Evolutionary conservation across 1,140 invertebrate genomes (phyloP), one percentile per base, ranked within the genome.

Genomic region (Drosophila serrata): DNA sequence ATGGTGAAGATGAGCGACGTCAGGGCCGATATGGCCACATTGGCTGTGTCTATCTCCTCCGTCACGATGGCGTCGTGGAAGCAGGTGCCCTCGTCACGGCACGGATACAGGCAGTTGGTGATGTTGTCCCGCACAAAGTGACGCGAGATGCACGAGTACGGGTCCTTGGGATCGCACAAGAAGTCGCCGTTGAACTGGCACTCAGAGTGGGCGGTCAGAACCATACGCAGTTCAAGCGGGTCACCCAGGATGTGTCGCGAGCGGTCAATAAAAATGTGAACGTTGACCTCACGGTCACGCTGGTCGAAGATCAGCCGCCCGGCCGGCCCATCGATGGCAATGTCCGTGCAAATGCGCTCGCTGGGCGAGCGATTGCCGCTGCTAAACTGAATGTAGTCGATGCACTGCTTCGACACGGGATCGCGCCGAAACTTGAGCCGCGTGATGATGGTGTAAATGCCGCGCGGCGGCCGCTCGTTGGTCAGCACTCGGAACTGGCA

Each of bases 1-100:
- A 92, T 92, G 33, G 92, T 93, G 35, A 92, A 92, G 11, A 93
- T 91, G 9, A 93, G 65, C 13, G 92, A 92, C n/a, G 91, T 92
- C 22, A 92, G 78, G 6, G 92, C 92, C 49, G 86, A 92, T 9
- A 92, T 35, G 5, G 90, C 91, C 45, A 93, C 90, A 75, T 92
- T 90, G 35, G 86, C 74, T 4, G 81, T 87, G 56, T 93, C 91
- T 8, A 86, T 75, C 48, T 91, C 86, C 8, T 82, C 77, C 8
- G 58, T 46, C 3, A 61, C 42, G n/a, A 82, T 73, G 42, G 68
- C 86, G 63, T 92, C 87, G 57, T 86, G 73, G 29, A 85, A 91
- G 27, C 91, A 92, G 19, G 86, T 90, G 43, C 78, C 80, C 33
- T 92, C 91, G 62, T 92, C 91, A 0, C 90, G 80, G 45, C 91